Base-by-base conservation (phyloP, 2,797 vertebrate genomes). In the Anabacerthia variegaticeps region DNA sequence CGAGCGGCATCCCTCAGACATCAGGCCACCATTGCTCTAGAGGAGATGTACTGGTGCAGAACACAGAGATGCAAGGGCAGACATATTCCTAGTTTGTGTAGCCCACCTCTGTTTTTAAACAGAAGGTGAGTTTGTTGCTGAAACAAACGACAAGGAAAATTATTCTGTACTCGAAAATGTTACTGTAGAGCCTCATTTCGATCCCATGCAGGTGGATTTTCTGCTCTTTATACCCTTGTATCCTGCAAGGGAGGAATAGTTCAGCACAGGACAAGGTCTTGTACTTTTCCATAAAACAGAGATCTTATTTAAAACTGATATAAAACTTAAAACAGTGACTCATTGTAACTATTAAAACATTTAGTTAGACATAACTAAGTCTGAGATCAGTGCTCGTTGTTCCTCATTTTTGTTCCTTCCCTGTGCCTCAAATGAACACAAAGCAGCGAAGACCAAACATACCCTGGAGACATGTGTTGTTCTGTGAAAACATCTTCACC, bases 401-500 rank as follows among this genome's bases (percentile, higher is more conserved):
- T 88, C 52, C 61, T 85, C 46, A 16, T 46, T 89, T 93, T 43
- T 48, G 12, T 93, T 82, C 74, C 56, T 74, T 87, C 44, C 67
- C 32, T 2, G 3, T 75, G 76, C 78, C 78, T 92, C 78, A 75
- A 78, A 39, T 22, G 43, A 88, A 37, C 39, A 46, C 54, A 83
- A 63, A 93, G 63, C 94, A 79, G 63, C 0, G 43, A 79, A 74
- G 80, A 86, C 49, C 61, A 44, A 85, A 51, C 81, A 19, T 89
- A 36, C 27, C 71, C 91, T 51, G 93, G 92, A 95, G 69, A 61
- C 68, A 43, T 56, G 51, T 21, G 3, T 58, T 84, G 66, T 69
- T 84, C 81, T 88, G 92, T 88, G 76, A 74, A 84, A 93, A 83
- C 92, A 94, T 91, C 92, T 85, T 65, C 89, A 89, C 89, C 93